A percentile compares a stretch with the other conserved stretches of the same genome.
These are phyloP conservation scores for Betta splendens DNA, from an alignment of 2,797 vertebrate genomes.

Conservation along the genomic window DNA sequence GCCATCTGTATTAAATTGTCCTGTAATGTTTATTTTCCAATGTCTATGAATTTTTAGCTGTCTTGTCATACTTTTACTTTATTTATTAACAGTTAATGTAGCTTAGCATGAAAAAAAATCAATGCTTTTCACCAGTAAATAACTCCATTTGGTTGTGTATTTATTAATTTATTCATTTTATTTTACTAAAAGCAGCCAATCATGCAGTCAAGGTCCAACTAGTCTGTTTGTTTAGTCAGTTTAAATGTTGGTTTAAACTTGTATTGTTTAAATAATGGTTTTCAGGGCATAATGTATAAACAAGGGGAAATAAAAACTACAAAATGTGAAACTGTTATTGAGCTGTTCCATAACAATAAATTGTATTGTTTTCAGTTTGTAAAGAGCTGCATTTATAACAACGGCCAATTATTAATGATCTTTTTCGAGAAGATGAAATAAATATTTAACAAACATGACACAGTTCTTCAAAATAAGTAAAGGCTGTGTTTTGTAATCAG, in stretches of 20 bases:
- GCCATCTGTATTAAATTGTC: constrained; percentile 79
- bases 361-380: constrained; percentile 59
- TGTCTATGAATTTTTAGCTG: constrained; percentile 73
- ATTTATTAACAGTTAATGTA: constrained; percentile 77
- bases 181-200: constrained; percentile 71
- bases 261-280: constrained; percentile 81
- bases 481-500: no score
- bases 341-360: constrained; percentile 74
- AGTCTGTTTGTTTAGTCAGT: constrained; percentile 79
- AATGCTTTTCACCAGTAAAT: constrained; percentile 74
- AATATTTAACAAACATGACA: no score
- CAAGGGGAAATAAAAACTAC: constrained; percentile 77
- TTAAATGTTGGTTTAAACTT: constrained; percentile 82
- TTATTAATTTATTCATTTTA: constrained; percentile 76
- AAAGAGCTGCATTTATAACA: constrained; percentile 15
- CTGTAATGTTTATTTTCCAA: constrained; percentile 75
- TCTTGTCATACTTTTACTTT: constrained; percentile 73
- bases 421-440: no score
- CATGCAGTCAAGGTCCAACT: constrained; percentile 71
- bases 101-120: constrained; percentile 80
- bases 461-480: no score
- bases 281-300: constrained; percentile 82
- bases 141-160: constrained; percentile 77
- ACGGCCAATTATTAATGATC: no score
- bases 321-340: constrained; percentile 77